Evolutionary conservation across 2,797 vertebrate genomes (phyloP).

Genomic region (Helostoma temminkii): DNA sequence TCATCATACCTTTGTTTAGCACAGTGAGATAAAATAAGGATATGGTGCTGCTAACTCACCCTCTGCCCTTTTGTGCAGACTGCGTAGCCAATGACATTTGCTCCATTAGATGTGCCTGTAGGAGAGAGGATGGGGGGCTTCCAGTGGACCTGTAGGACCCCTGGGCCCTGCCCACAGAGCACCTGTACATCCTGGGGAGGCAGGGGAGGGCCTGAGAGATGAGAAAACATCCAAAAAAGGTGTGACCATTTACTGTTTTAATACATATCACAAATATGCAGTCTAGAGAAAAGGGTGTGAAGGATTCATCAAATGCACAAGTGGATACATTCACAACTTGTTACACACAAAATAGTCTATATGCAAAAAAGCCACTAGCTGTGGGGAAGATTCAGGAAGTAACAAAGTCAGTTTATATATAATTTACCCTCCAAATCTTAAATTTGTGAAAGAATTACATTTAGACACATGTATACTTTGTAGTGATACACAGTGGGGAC

Average conservation of each 20-base stretch:
- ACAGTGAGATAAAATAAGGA: not conserved
- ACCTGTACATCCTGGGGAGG: constrained; percentile 93
- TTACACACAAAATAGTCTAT: constrained; percentile 64
- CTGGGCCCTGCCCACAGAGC: constrained; percentile 87
- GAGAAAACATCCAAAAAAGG: constrained; percentile 6
- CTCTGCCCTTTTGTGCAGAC: constrained; percentile 95
- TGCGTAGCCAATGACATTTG: constrained; percentile 93
- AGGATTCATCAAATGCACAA: constrained; percentile 65
- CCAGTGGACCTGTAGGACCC: constrained; percentile 91
- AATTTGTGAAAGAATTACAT: constrained; percentile 1
- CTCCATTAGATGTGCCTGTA: constrained; percentile 93
- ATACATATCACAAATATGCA: not conserved
- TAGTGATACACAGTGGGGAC: constrained; percentile 25
- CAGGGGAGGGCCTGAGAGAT: constrained; percentile 88
- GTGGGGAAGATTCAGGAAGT: constrained; percentile 16
- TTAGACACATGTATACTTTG: not conserved
- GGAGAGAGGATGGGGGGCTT: constrained; percentile 90
- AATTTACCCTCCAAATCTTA: constrained; percentile 3
- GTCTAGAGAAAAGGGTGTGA: constrained; percentile 21
- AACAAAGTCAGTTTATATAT: constrained; percentile 10
- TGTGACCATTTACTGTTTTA: constrained; percentile 10
- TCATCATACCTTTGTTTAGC: constrained; percentile 6
- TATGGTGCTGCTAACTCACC: constrained; percentile 78
- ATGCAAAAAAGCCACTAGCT: constrained; percentile 23
- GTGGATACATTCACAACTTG: constrained; percentile 35